Base-by-base conservation (phyloP, 2,888 invertebrate species). In the Lasius platythorax region DNA sequence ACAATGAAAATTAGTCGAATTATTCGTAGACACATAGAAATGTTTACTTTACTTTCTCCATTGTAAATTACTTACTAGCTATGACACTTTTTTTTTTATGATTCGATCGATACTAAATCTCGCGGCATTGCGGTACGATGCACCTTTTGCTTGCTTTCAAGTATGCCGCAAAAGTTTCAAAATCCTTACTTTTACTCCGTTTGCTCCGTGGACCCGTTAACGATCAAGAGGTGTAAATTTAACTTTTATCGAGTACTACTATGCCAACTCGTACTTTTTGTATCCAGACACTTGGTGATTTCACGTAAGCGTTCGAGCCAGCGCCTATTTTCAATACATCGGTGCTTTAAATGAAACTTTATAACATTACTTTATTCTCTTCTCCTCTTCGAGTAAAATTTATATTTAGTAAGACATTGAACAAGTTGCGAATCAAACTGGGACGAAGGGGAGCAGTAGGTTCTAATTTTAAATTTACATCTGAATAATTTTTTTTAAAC, bases 41-140 rank as follows among this genome's bases (percentile, higher is more conserved):
- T 15, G 12, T 28, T 76, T 67, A 28, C 11, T 28, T 76, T 67
- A 28, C 11, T 50, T 33, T 67, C 37, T 40, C 40, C 15, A 68
- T 68, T 43, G 28, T 50, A 50, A 64, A 75, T 66, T 40, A 53
- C 56, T 78, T 68, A 8, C 40, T 53, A 56, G 12, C 56, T 40
- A 30, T 56, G 33, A 68, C 56, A 63, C 28, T 50, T 50, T 50
- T 23, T 23, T 23, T 37, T n/a, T 50, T 3, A 5, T n/a, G 53
- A 33, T 76, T 28, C 12, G 30, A 9, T 18, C 40, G 56, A 78
- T 56, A 40, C 30, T 78, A 78, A 78, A 67, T 78, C 76, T 67
- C n/a, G n/a, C 67, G 76, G 53, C 8, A 76, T 76, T 76, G 67
- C 76, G 67, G 53, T 76, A 53, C 76, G 68, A 40, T 78, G 76